These are phyloP conservation scores for Diarsia mendica DNA, from an alignment of 2,888 invertebrate genomes.

Conservation along the genomic window DNA sequence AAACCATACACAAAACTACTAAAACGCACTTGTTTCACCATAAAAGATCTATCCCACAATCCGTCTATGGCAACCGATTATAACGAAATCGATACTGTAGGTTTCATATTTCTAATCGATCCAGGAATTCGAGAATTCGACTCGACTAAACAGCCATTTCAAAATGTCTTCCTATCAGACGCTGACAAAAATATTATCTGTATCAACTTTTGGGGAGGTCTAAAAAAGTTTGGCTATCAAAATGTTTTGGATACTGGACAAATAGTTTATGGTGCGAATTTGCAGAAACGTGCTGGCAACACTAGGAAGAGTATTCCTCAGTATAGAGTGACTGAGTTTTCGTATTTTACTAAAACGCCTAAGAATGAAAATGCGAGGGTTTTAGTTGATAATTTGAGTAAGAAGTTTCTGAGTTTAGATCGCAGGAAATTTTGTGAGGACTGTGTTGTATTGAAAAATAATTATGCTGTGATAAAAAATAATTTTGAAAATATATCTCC, in stretches of 20 bases:
- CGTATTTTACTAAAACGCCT: conserved; percentile 91
- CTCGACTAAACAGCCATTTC: conserved; percentile 80
- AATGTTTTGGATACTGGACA: conserved; percentile 91
- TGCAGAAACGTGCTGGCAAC: conserved; percentile 90
- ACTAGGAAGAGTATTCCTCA: conserved; percentile 88
- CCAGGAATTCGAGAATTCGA: conserved; percentile 84
- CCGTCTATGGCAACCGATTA: conserved; percentile 81
- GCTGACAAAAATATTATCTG: conserved; percentile 87
- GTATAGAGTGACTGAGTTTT: conserved; percentile 91
- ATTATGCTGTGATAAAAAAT: conserved; percentile 69
- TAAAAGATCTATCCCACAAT: conserved; percentile 83
- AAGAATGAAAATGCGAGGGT: conserved; percentile 86
- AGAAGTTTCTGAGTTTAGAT: conserved; percentile 69
- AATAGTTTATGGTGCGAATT: conserved; percentile 91
- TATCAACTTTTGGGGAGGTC: conserved; percentile 90
- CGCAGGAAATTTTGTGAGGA: conserved; percentile 76
- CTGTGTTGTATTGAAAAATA: conserved; percentile 78
- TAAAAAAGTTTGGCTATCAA: conserved; percentile 86
- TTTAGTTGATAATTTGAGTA: conserved; percentile 84
- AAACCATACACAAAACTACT: conserved; percentile 66
- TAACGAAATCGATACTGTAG: conserved; percentile 94
- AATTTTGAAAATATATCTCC: conserved; percentile 81
- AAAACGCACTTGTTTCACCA: conserved; percentile 83
- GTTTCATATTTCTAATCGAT: conserved; percentile 91
- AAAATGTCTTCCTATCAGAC: conserved; percentile 91